Conservation (phyloP, 2,888 invertebrate genomes). For the Melieria crassipennis region DNA sequence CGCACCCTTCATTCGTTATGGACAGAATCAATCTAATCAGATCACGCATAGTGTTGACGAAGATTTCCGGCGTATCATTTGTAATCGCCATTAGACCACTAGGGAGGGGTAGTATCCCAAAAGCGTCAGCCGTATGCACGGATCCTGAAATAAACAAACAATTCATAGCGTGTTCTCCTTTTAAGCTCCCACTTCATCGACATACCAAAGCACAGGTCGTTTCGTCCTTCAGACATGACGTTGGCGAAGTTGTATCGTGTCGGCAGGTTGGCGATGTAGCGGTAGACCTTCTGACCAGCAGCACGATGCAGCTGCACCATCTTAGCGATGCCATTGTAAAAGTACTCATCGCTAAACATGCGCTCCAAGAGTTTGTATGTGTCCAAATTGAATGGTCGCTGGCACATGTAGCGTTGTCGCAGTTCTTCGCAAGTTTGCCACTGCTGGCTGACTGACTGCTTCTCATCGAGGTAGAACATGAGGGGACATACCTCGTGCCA, state of each 20-base stretch:
- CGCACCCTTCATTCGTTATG: too few species aligned
- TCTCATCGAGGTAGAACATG: background rate
- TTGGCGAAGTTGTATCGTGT: constrained; percentile 66
- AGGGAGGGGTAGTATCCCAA: too few species aligned
- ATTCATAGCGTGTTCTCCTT: too few species aligned
- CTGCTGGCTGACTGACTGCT: background rate
- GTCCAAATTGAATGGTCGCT: constrained; percentile 42
- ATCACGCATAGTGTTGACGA: too few species aligned
- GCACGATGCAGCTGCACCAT: constrained; percentile 70
- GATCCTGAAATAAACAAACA: too few species aligned
- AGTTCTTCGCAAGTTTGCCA: background rate
- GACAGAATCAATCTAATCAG: too few species aligned
- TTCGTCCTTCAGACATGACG: too few species aligned
- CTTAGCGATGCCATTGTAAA: constrained; percentile 70
- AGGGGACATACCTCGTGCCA: background rate
- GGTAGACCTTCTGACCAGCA: constrained; percentile 69
- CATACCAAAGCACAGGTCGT: too few species aligned
- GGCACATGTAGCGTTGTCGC: constrained; percentile 22
- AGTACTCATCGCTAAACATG: constrained; percentile 73
- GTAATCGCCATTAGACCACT: too few species aligned
- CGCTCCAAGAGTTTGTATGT: constrained; percentile 61
- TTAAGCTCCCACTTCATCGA: too few species aligned
- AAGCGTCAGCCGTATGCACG: too few species aligned
- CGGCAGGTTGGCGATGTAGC: constrained; percentile 72
- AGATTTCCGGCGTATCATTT: too few species aligned